phyloP scores from a whole-genome alignment of 1,140 invertebrate genomes.

The Halotydeus destructor region DNA sequence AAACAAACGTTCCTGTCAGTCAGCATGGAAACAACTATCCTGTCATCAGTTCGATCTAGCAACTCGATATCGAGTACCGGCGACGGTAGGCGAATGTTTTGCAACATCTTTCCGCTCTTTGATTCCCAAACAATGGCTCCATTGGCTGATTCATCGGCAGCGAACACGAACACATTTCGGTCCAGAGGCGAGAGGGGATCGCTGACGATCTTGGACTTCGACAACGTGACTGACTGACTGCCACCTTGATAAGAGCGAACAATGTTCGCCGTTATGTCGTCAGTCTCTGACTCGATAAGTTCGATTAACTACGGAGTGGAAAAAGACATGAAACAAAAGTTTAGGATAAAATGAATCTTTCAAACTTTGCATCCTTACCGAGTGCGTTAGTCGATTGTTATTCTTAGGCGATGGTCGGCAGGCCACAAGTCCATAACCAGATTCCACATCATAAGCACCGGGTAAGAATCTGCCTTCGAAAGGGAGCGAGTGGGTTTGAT shows the following conservation, averaged over 20 bases:
- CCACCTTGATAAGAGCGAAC: conserved; percentile 39
- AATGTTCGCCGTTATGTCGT: conserved; percentile 25
- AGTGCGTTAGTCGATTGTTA: neutral
- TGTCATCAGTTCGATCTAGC: too few relatives aligned
- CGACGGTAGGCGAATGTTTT: too few relatives aligned
- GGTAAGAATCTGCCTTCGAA: too few relatives aligned
- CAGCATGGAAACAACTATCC: too few relatives aligned
- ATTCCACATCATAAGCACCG: neutral
- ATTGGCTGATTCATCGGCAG: conserved; percentile 22
- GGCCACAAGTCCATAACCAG: neutral
- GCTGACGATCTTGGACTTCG: conserved; percentile 36
- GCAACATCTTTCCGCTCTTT: too few relatives aligned
- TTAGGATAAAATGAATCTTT: too few relatives aligned
- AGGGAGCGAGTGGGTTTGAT: too few relatives aligned
- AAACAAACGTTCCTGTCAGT: too few relatives aligned
- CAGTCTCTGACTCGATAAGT: too few relatives aligned
- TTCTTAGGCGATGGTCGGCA: neutral
- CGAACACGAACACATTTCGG: conserved; percentile 14
- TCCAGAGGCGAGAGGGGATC: conserved; percentile 22
- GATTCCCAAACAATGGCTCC: conserved; percentile 11
- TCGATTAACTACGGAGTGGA: too few relatives aligned
- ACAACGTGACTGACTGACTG: conserved; percentile 35
- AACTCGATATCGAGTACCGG: too few relatives aligned
- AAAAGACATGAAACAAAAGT: too few relatives aligned
- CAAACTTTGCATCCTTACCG: neutral